Conservation (phyloP, 92 coral and sea anemone species). For the Virgularia gustaviana region DNA sequence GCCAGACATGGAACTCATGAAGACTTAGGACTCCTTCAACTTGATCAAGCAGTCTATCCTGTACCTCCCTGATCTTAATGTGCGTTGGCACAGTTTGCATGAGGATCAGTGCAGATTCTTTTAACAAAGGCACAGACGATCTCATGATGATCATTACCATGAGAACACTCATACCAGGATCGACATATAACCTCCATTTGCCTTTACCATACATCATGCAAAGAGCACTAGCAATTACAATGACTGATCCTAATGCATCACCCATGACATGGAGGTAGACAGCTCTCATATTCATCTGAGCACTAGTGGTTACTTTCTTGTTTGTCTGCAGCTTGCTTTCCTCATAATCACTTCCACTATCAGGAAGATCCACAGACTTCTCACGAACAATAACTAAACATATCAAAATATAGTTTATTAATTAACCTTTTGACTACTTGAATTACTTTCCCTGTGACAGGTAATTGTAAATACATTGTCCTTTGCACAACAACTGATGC, state of each 20-base stretch:
- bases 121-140: constrained; percentile 87
- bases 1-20: constrained; percentile 99
- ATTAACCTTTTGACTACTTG: too few relatives aligned
- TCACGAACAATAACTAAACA: constrained; percentile 23
- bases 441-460: too few relatives aligned
- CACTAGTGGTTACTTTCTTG: constrained; percentile 58
- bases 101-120: constrained; percentile 84
- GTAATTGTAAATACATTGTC: too few relatives aligned
- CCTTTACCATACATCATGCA: constrained; percentile 86
- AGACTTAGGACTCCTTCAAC: constrained; percentile 89
- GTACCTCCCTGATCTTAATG: constrained; percentile 86
- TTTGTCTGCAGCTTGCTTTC: background rate
- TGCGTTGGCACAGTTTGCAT: constrained; percentile 97
- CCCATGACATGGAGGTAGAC: constrained; percentile 95
- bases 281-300: constrained; percentile 95
- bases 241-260: constrained; percentile 93
- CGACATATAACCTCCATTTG: constrained; percentile 84
- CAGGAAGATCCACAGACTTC: constrained; percentile 14
- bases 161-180: constrained; percentile 87
- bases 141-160: constrained; percentile 79
- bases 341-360: background rate
- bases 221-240: constrained; percentile 83
- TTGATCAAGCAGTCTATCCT: constrained; percentile 77
- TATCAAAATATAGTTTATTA: too few relatives aligned
- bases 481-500: too few relatives aligned